These are phyloP conservation scores for Drosophila paramelanica DNA, from an alignment of 2,888 invertebrate genomes.

Conservation along the genomic window DNA sequence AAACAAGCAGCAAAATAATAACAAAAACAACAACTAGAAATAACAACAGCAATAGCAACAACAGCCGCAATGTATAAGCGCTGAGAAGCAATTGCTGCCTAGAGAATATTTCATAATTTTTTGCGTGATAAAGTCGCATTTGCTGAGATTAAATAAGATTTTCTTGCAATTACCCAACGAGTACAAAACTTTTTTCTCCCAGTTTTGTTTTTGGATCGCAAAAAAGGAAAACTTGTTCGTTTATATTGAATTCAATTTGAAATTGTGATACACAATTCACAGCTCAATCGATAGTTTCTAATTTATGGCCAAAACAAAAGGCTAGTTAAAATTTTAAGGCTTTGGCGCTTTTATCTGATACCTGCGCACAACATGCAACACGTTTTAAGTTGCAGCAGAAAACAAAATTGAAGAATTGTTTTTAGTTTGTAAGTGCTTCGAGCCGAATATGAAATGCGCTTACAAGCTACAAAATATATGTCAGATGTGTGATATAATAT, in stretches of 20 bases:
- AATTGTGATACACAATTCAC: neutral
- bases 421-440: neutral
- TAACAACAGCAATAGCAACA: constrained; percentile 11
- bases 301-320: constrained; percentile 59
- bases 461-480: no score
- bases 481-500: no score
- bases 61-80: constrained; percentile 21
- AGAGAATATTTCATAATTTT: constrained; percentile 78
- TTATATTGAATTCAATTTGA: constrained; percentile 10
- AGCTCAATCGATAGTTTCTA: constrained; percentile 62
- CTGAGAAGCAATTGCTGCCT: constrained; percentile 61
- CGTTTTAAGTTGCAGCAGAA: constrained; percentile 17
- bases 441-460: constrained; percentile 8
- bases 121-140: constrained; percentile 82
- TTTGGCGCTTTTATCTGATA: neutral
- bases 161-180: constrained; percentile 79
- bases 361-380: constrained; percentile 41
- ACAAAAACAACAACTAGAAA: constrained; percentile 7
- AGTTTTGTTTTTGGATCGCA: neutral
- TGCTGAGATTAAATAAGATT: constrained; percentile 82
- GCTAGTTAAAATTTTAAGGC: neutral
- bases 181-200: constrained; percentile 10
- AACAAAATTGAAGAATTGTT: neutral
- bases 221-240: neutral
- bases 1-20: constrained; percentile 59